Conservation (phyloP, 2,888 invertebrate species). For the Monochamus alternatus region DNA sequence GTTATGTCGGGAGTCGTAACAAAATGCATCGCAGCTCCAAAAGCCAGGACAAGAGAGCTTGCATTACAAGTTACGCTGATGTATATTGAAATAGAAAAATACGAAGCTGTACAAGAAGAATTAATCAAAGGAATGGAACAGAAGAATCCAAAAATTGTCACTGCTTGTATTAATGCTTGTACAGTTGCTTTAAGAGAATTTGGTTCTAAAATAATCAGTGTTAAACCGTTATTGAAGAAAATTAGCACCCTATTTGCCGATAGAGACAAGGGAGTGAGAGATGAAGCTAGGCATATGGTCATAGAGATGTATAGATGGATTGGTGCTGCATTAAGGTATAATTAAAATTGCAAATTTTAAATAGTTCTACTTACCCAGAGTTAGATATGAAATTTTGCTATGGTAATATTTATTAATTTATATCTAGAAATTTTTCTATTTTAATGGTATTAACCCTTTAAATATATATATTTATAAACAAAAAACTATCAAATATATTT, state of each 20-base stretch:
- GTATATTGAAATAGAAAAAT: constrained; percentile 97
- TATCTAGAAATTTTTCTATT: too few relatives aligned
- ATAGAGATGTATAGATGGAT: constrained; percentile 89
- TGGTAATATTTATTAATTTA: too few relatives aligned
- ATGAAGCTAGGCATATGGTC: constrained; percentile 93
- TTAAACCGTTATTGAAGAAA: constrained; percentile 93
- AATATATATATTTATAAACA: too few relatives aligned
- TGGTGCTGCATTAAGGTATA: constrained; percentile 66
- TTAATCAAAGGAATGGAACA: constrained; percentile 94
- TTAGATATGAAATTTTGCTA: too few relatives aligned
- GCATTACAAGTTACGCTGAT: constrained; percentile 91
- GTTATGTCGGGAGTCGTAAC: constrained; percentile 84
- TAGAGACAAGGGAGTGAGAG: constrained; percentile 92
- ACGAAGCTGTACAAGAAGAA: constrained; percentile 91
- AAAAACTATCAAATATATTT: too few relatives aligned
- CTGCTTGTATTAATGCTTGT: constrained; percentile 85
- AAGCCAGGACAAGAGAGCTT: constrained; percentile 92
- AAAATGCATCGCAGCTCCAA: constrained; percentile 94
- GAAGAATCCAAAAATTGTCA: constrained; percentile 96
- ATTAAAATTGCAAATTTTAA: neutral
- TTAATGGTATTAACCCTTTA: too few relatives aligned
- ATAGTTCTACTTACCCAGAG: too few relatives aligned
- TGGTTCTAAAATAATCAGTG: constrained; percentile 91
- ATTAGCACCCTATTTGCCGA: constrained; percentile 89
- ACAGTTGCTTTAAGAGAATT: constrained; percentile 89